These are phyloP conservation scores for Catharus fuscescens DNA, from an alignment of 2,113 vertebrate species.

Conservation along the genomic window DNA sequence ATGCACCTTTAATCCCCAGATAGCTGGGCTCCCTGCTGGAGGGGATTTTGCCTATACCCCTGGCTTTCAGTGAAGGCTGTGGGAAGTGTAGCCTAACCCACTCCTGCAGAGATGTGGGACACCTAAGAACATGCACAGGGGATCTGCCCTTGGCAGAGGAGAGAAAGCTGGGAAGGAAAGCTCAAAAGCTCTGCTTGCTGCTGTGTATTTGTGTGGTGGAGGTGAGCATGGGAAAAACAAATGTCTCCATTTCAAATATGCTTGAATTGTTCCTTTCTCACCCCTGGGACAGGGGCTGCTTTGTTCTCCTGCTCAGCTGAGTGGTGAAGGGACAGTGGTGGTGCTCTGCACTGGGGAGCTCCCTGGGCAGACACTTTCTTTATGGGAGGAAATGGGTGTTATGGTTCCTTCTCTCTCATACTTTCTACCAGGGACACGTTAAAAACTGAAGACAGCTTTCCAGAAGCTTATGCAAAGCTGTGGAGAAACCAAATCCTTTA, in stretches of 20 bases:
- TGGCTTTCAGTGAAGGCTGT: neutral
- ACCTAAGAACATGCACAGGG: neutral
- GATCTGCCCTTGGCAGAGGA: neutral
- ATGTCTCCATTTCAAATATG: neutral
- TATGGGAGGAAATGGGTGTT: neutral
- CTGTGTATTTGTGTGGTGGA: neutral
- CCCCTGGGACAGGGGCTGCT: neutral
- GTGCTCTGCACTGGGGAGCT: neutral
- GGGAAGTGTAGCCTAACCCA: fast-evolving
- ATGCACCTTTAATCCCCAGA: neutral
- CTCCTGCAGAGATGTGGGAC: neutral
- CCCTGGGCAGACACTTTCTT: fast-evolving
- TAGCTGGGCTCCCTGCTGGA: neutral
- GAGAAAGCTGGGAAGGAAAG: neutral
- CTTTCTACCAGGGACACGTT: neutral
- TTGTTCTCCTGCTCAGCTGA: neutral
- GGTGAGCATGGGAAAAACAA: neutral
- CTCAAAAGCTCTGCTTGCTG: neutral
- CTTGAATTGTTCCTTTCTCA: neutral
- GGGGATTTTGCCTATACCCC: neutral
- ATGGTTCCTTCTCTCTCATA: neutral
- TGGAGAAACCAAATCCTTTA: neutral
- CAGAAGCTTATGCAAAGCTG: neutral
- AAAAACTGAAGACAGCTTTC: neutral
- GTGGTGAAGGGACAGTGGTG: neutral